Evolutionary conservation across 2,797 vertebrate species (phyloP), one percentile per base, ranked within the genome.

Genomic region (Phrynocephalus guinanensis): DNA sequence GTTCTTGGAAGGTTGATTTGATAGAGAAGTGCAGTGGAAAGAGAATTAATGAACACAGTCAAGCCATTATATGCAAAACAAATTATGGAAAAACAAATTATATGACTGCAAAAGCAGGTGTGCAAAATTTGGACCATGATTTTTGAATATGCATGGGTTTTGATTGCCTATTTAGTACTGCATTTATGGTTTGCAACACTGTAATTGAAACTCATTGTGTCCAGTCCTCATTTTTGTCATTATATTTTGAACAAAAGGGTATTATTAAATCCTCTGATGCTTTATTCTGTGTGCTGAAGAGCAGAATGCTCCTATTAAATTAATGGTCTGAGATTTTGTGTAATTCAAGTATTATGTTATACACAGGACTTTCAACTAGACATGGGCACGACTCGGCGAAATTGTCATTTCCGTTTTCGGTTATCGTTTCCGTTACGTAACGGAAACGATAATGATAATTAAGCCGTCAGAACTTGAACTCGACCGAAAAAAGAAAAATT

Each of bases 1-100:
- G 76, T 90, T 87, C 26, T 80, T 84, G 0, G 66, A 89, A 88
- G 76, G 33, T 90, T 83, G 84, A 77, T 79, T 5, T 44, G 67
- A 18, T 87, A 30, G 2, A 87, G 6, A 6, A 78, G 30, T 71
- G 48, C 24, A 88, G 50, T 88, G 24, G 33, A 87, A 91, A 76
- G 0, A 0, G 50, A 90, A 18, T 77, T 76, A 77, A 85, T n/a
- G 9, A 44, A 9, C 81, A 33, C 16, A 20, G 50, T 2, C 0
- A 7, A 44, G 73, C 63, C 16, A 38, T 77, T 82, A 67, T 30
- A 26, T 83, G 38, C 72, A 90, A 84, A 82, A 63, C 72, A 85
- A 76, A 79, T 78, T 52, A 73, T 63, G 60, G 60, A 72, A 87
- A 81, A 81, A 60, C 71, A 84, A 70, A 79, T 78, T 33, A 73